Base-by-base conservation (phyloP, 2,113 vertebrate species). In the Aepyceros melampus region DNA sequence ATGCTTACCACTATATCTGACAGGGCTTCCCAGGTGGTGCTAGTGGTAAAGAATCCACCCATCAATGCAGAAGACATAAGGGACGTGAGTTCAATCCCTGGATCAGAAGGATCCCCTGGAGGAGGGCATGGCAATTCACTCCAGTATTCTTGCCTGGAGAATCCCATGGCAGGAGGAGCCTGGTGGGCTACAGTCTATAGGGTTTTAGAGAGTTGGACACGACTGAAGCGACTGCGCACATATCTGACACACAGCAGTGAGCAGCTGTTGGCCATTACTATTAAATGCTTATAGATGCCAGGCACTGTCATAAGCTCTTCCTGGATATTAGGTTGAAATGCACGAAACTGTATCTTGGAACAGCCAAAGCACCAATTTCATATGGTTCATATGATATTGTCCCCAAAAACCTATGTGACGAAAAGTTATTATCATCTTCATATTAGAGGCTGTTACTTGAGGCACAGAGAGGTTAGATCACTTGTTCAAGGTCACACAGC, bases 401-500 rank as follows among this genome's bases (percentile, higher is more conserved):
- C 55, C n/a, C 82, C 78, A 21, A 27, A 74, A 27, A 23, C 45
- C 82, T 67, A 15, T 23, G 11, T 45, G 58, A 91, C 43, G 60
- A 85, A 83, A 16, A 88, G 33, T 76, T 76, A 21, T 43, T 31
- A 13, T 87, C 58, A 51, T 84, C 74, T 29, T 95, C 21, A 29
- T n/a, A 83, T 89, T 89, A 97, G 78, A 95, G 62, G 71, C 85
- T 56, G 33, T 25, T 84, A 40, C 84, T 64, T 2, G 15, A 92
- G 56, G 74, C n/a, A 64, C 25, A 53, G 79, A 81, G 76, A 79
- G 29, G 29, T 87, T 91, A 62, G 56, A 6, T 83, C 17, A 83
- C 31, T 96, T 89, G n/a, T 89, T 90, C 49, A 36, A 81, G 88
- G 60, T 93, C 91, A 89, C 29, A 79, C n/a, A 81, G 78, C 67